These are phyloP conservation scores for Uropsilus gracilis DNA, from an alignment of 2,113 vertebrate species.

Conservation along the genomic window DNA sequence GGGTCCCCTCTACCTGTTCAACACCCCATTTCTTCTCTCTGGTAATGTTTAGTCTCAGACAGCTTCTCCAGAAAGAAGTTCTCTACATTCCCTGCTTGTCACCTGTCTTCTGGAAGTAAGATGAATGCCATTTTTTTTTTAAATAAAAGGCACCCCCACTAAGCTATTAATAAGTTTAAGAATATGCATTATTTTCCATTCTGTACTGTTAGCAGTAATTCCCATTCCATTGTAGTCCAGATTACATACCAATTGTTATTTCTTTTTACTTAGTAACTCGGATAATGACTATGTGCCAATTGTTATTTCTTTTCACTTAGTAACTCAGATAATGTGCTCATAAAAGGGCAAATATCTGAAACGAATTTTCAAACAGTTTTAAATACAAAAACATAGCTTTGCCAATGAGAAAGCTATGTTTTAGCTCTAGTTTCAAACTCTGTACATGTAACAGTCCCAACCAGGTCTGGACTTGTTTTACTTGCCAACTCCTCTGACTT, in stretches of 20 bases:
- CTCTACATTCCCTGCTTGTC: not conserved
- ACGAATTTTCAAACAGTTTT: not conserved
- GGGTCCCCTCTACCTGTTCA: too few relatives aligned
- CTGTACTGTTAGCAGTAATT: not conserved
- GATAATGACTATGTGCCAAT: not conserved
- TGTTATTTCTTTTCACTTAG: not conserved
- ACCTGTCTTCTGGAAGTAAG: not conserved
- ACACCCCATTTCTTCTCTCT: too few relatives aligned
- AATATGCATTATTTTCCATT: not conserved
- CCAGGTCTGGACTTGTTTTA: not conserved
- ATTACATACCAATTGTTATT: not conserved
- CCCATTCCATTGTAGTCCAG: not conserved
- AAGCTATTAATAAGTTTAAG: not conserved
- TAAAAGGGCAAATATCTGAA: slow-evolving; percentile 5
- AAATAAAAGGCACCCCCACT: not conserved
- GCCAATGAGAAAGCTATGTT: not conserved
- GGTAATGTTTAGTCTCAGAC: not conserved
- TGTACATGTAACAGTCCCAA: not conserved
- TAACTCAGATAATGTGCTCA: not conserved
- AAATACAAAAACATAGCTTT: not conserved
- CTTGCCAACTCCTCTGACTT: not conserved
- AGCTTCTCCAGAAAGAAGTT: not conserved
- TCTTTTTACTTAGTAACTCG: not conserved
- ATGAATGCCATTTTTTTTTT: not conserved
- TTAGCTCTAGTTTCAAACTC: not conserved